Evolutionary conservation across 2,888 invertebrate species (phyloP).

Genomic region (Dexiosoma caninum): DNA sequence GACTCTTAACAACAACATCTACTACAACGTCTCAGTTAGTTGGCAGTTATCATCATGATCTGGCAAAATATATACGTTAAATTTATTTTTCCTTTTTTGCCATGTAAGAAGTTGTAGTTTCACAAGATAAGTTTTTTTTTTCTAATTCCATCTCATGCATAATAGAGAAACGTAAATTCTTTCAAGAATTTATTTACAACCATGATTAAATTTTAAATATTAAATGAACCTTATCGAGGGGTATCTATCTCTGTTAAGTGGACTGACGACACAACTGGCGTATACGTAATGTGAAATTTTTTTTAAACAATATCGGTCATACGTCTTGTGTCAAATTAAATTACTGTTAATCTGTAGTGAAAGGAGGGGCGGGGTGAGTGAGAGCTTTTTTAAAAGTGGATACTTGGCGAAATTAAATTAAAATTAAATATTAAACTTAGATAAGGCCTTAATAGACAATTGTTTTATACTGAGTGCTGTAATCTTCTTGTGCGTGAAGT

Average conservation of each 20-base stretch:
- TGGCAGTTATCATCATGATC: conserved; percentile 19
- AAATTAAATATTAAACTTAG: too few relatives aligned
- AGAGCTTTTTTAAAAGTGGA: too few relatives aligned
- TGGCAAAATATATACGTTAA: neutral
- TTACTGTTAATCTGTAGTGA: neutral
- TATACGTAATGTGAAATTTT: conserved; percentile 12
- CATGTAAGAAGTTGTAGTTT: too few relatives aligned
- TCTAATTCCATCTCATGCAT: neutral
- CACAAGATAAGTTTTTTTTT: neutral
- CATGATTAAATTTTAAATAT: conserved; percentile 49
- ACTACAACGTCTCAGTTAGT: conserved; percentile 2
- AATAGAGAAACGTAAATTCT: conserved; percentile 31
- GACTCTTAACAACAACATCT: conserved; percentile 14
- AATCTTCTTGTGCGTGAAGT: too few relatives aligned
- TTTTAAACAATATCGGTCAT: neutral
- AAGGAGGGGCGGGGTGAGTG: too few relatives aligned
- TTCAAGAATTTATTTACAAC: conserved; percentile 7
- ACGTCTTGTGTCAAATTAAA: neutral
- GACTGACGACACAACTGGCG: neutral
- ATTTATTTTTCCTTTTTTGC: neutral
- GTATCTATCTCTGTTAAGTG: neutral
- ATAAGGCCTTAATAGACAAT: too few relatives aligned
- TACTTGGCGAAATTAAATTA: too few relatives aligned
- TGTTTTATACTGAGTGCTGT: too few relatives aligned
- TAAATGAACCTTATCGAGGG: conserved; percentile 33